phyloP scores from a whole-genome alignment of 2,888 invertebrate species.

The Noctua janthe region DNA sequence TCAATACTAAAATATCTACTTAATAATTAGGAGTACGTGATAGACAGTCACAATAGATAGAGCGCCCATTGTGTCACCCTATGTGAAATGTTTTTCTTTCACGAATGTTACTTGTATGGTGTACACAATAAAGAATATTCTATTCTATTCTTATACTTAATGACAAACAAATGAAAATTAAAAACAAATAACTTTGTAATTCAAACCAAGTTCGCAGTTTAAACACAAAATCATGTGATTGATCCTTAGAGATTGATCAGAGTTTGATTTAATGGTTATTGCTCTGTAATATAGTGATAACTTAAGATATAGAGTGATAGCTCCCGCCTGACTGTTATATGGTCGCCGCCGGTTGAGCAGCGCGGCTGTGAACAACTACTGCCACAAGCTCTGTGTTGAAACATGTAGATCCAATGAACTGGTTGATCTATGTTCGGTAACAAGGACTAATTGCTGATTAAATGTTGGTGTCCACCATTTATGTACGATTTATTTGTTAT shows the following conservation, averaged over 20 bases:
- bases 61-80: too few relatives aligned
- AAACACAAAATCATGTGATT: neutral
- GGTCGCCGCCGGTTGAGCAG: neutral
- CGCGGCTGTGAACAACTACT: neutral
- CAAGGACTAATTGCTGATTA: too few relatives aligned
- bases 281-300: neutral
- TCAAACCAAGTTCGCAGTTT: neutral
- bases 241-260: neutral
- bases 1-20: too few relatives aligned
- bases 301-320: neutral
- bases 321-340: neutral
- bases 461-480: neutral
- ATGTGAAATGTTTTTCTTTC: too few relatives aligned
- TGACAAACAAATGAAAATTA: neutral
- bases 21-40: too few relatives aligned
- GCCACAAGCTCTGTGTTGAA: neutral
- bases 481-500: neutral
- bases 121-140: too few relatives aligned
- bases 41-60: too few relatives aligned
- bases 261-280: constrained; percentile 3
- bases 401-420: neutral
- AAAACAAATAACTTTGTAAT: neutral
- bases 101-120: too few relatives aligned
- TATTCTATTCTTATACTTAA: too few relatives aligned
- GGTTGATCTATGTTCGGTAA: neutral